Base-by-base conservation (phyloP, 2,888 invertebrate species). In the Amblyjoppa fuscipennis region DNA sequence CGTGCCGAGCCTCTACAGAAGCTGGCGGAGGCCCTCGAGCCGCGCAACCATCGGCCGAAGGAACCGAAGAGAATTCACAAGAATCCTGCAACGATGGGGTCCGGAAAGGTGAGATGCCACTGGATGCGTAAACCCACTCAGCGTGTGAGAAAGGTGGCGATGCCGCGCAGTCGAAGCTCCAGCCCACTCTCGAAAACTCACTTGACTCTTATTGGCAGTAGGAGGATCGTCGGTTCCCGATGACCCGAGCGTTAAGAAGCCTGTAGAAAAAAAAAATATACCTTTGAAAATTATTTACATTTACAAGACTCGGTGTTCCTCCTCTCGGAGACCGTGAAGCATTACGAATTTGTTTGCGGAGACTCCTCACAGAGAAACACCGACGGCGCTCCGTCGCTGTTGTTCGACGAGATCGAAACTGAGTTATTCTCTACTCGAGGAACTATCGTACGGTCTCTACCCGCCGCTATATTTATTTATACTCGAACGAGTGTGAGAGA, bases 271-370 rank as follows among this genome's bases (percentile, higher is more conserved):
- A 56, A 69, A 45, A 75, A 73, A 41, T 9, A 78, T 59, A 71
- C 61, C 76, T 77, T 77, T 81, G 71, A 64, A 77, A 69, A 76
- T 84, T 84, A 81, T 84, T 84, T 84, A 74, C 74, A 49, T 81
- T 81, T 61, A 28, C 11, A 31, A n/a, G 31, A 56, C 25, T 25
- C 20, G 16, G 31, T 66, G 20, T 51, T 28, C 5, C 16, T 66
- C 34, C 2, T 2, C 20, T 49, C 20, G 5, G 28, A 11, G n/a
- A 53, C 11, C n/a, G 73, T 61, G 69, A 64, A 69, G 81, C 71
- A 56, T 59, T n/a, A 81, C 73, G 80, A 84, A 81, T 84, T 84
- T 77, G 84, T 84, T 81, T 76, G 76, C 80, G 11, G 28, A 68
- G 68, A 61, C 11, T 20, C 45, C 49, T 75, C 11, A 45, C 6